Conservation (phyloP, 2,797 vertebrate species). For the Centropyge bicolor region DNA sequence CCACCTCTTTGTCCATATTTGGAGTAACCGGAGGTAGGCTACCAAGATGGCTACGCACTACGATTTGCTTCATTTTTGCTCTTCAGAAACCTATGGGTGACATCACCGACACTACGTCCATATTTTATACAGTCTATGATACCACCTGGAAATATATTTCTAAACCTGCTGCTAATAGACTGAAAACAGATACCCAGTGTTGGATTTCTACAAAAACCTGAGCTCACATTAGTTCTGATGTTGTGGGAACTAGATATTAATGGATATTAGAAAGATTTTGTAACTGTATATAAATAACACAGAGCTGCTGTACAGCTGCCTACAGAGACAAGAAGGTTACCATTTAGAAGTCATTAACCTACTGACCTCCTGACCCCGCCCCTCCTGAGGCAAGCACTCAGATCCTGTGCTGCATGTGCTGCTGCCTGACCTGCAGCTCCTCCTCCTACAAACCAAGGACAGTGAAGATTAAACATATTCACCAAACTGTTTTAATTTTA, state of each 20-base stretch:
- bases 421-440: slow-evolving; percentile 14
- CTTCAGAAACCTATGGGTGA: too few relatives aligned
- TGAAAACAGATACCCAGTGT: neutral
- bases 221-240: neutral
- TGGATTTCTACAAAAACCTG: neutral
- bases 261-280: neutral
- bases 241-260: neutral
- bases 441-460: neutral
- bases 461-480: slow-evolving; percentile 16
- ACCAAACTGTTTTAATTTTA: slow-evolving; percentile 22
- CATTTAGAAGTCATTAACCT: slow-evolving; percentile 3
- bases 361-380: neutral
- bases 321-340: neutral
- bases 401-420: slow-evolving; percentile 7
- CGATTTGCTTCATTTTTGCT: too few relatives aligned
- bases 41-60: too few relatives aligned
- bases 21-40: too few relatives aligned
- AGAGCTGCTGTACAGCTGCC: neutral
- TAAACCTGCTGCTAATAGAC: neutral
- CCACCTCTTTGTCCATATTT: too few relatives aligned
- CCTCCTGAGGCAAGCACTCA: neutral
- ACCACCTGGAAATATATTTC: neutral
- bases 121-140: too few relatives aligned
- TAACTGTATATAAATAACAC: neutral
- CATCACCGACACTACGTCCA: too few relatives aligned